Evolutionary conservation across 2,113 vertebrate species (phyloP).

Genomic region (Syngnathus typhle): DNA sequence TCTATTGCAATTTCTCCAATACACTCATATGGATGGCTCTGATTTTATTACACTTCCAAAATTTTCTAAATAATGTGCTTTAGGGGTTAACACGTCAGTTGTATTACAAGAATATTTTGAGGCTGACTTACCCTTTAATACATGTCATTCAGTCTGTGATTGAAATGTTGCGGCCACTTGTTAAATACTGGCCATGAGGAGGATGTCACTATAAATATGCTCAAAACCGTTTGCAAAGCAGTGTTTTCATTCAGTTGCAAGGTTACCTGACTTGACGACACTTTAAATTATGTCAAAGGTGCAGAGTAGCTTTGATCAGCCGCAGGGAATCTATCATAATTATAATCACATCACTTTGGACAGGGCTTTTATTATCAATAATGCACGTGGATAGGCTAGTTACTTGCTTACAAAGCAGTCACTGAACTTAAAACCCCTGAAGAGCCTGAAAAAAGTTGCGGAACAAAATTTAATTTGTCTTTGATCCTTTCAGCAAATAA

Average conservation of each 20-base stretch:
- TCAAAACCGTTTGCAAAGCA: not conserved
- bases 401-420: slow-evolving; percentile 17
- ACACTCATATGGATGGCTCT: no score
- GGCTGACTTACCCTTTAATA: not conserved
- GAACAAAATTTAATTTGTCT: slow-evolving; percentile 32
- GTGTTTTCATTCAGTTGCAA: not conserved
- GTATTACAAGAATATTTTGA: no score
- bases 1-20: no score
- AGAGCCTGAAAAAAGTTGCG: slow-evolving; percentile 14
- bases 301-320: slow-evolving; percentile 42
- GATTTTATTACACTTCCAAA: no score
- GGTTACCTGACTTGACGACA: slow-evolving; percentile 1
- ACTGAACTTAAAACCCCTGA: slow-evolving; percentile 28
- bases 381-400: slow-evolving; percentile 27
- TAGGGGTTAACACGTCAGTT: no score
- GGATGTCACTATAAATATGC: not conserved
- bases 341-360: slow-evolving; percentile 36
- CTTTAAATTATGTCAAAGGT: slow-evolving; percentile 5
- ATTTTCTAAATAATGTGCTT: no score
- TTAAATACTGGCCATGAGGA: not conserved
- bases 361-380: slow-evolving; percentile 29
- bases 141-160: not conserved
- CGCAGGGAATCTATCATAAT: slow-evolving; percentile 24
- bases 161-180: not conserved
- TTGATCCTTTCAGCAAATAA: slow-evolving; percentile 43